Conservation (phyloP, 2,888 invertebrate genomes). For the Stegophylla sp. region DNA sequence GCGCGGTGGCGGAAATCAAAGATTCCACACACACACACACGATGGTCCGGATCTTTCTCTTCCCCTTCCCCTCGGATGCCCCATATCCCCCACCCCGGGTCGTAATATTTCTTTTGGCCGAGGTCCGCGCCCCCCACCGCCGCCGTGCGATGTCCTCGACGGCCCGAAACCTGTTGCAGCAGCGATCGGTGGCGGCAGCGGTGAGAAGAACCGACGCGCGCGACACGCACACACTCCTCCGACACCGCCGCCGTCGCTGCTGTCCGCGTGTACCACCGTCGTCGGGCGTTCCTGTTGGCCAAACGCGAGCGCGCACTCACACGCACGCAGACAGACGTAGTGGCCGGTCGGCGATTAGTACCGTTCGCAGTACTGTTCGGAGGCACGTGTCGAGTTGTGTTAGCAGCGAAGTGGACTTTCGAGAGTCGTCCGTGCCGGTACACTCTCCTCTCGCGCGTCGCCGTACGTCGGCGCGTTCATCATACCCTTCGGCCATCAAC, state of each 20-base stretch:
- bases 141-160: neutral
- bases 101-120: neutral
- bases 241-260: neutral
- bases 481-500: too few relatives aligned
- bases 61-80: neutral
- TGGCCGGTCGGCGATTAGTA: neutral
- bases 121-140: neutral
- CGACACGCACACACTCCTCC: neutral
- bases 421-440: too few relatives aligned
- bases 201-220: constrained; percentile 38
- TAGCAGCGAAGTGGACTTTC: too few relatives aligned
- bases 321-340: neutral
- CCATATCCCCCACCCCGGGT: too few relatives aligned
- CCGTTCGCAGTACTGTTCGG: constrained; percentile 1
- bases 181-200: too few relatives aligned
- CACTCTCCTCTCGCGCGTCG: too few relatives aligned
- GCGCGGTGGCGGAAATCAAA: too few relatives aligned
- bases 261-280: constrained; percentile 19
- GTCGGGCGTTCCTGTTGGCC: too few relatives aligned
- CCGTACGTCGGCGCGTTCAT: too few relatives aligned
- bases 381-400: neutral
- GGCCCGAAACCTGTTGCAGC: constrained; percentile 36
- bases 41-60: neutral
- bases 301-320: neutral
- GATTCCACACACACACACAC: too few relatives aligned